phyloP scores from a whole-genome alignment of 2,113 vertebrate species.

The Romanogobio albipinnatus region DNA sequence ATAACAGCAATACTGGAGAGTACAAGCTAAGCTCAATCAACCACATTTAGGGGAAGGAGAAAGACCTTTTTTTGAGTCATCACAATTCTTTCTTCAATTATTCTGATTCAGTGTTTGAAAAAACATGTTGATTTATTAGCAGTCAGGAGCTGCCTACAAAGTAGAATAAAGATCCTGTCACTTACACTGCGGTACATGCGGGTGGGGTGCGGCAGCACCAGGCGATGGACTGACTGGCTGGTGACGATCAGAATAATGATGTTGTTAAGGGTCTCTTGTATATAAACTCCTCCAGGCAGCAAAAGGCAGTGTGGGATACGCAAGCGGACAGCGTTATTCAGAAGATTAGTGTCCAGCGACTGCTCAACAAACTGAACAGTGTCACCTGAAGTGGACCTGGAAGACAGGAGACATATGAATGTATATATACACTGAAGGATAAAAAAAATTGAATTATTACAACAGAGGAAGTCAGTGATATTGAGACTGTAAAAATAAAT shows the following conservation, averaged over 20 bases:
- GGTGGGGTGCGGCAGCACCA: constrained; percentile 88
- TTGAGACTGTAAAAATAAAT: neutral
- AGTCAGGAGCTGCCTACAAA: neutral
- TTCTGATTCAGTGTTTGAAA: neutral
- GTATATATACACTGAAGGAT: neutral
- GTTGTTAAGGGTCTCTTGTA: constrained; percentile 86
- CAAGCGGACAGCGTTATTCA: constrained; percentile 85
- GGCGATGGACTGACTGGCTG: constrained; percentile 86
- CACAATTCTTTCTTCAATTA: too few relatives aligned
- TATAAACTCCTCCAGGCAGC: constrained; percentile 84
- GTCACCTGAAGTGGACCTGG: constrained; percentile 85
- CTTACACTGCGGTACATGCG: constrained; percentile 91
- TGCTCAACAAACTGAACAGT: constrained; percentile 86
- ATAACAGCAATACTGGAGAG: too few relatives aligned
- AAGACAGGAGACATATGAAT: neutral
- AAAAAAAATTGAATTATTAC: neutral
- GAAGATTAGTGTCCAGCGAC: constrained; percentile 87
- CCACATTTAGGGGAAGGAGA: too few relatives aligned
- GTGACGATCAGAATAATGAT: constrained; percentile 85
- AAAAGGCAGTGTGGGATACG: constrained; percentile 82
- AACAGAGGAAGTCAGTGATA: neutral
- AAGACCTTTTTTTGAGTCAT: too few relatives aligned
- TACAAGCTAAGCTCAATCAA: too few relatives aligned
- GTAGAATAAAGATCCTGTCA: constrained; percentile 32
- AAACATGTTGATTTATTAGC: neutral